Evolutionary conservation across 2,888 invertebrate species (phyloP).

Genomic region (Andrena marginata): DNA sequence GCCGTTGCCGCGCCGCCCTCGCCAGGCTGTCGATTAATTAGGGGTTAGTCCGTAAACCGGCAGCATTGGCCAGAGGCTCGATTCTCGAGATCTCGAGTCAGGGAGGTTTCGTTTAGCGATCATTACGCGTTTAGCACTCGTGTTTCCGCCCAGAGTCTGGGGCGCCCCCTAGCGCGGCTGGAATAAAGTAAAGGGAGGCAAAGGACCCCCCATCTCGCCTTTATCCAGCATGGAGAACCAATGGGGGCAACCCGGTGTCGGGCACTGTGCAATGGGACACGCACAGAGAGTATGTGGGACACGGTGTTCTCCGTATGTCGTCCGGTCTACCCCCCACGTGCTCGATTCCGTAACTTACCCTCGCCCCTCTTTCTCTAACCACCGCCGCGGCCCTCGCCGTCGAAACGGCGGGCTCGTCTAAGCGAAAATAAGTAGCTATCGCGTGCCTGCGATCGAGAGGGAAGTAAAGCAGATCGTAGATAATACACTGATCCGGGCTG

Average conservation of each 20-base stretch:
- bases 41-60: constrained; percentile 35
- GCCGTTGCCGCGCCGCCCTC: constrained; percentile 31
- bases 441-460: constrained; percentile 42
- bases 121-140: constrained; percentile 82
- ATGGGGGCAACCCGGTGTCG: constrained; percentile 76
- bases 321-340: constrained; percentile 80
- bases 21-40: constrained; percentile 49
- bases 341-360: constrained; percentile 69
- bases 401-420: constrained; percentile 14
- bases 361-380: constrained; percentile 50
- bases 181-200: constrained; percentile 73
- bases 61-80: constrained; percentile 23
- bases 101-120: constrained; percentile 78
- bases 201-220: constrained; percentile 83
- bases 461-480: constrained; percentile 27
- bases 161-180: constrained; percentile 75
- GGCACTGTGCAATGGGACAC: constrained; percentile 70
- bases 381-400: not conserved
- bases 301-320: constrained; percentile 81
- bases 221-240: constrained; percentile 79
- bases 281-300: constrained; percentile 78
- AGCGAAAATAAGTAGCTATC: constrained; percentile 54
- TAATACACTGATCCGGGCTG: not conserved
- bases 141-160: constrained; percentile 77
- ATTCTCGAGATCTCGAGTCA: constrained; percentile 43